Evolutionary conservation across 2,113 vertebrate species (phyloP).

Genomic region (Phrynosoma platyrhinos): DNA sequence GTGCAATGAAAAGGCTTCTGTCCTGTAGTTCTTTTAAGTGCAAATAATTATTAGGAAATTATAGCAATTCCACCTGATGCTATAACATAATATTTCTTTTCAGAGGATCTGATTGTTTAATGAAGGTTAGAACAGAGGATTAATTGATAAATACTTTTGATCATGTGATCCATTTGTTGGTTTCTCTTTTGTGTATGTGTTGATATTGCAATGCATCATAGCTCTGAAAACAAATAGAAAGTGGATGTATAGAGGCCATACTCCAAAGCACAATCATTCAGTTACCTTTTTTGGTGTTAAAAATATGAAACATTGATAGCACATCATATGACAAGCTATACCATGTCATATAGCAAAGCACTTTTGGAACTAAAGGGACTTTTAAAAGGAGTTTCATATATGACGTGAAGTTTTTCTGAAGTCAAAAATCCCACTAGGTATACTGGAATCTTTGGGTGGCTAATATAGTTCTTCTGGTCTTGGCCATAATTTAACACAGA

Average conservation of each 20-base stretch:
- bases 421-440: neutral
- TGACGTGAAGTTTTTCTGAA: neutral
- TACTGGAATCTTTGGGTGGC: neutral
- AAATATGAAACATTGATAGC: neutral
- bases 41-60: neutral
- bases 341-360: neutral
- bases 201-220: conserved; percentile 46
- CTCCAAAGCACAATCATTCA: neutral
- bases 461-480: neutral
- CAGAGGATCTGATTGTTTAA: conserved; percentile 18
- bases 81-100: conserved; percentile 10
- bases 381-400: neutral
- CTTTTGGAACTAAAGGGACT: neutral
- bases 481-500: conserved; percentile 65
- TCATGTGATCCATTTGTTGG: neutral
- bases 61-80: neutral
- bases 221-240: conserved; percentile 32
- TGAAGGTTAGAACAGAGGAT: neutral
- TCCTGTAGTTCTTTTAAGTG: neutral
- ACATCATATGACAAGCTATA: neutral
- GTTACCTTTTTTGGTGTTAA: neutral
- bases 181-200: conserved; percentile 9
- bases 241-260: conserved; percentile 1
- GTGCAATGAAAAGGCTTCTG: neutral
- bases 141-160: neutral